Conservation (phyloP, 2,888 invertebrate genomes). For the Archips crataeganus region DNA sequence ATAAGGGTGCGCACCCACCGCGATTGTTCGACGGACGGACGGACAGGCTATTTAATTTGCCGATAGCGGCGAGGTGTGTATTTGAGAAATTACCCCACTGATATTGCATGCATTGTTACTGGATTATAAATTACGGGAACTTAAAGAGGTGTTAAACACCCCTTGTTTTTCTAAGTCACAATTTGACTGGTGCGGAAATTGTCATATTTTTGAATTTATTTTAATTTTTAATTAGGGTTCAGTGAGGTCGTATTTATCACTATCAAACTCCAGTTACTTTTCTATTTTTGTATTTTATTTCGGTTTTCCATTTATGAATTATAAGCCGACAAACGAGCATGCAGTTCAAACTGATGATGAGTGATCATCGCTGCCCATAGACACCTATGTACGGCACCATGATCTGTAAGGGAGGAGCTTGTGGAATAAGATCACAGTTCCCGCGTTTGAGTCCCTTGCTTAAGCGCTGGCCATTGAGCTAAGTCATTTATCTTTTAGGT, state of each 20-base stretch:
- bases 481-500: background rate
- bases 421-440: no score
- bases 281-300: no score
- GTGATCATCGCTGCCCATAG: no score
- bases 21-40: constrained; percentile 50
- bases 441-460: no score
- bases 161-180: constrained; percentile 48
- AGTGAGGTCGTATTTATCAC: background rate
- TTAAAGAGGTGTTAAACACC: constrained; percentile 70
- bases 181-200: background rate
- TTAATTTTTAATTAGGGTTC: background rate
- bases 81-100: constrained; percentile 78
- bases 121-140: constrained; percentile 75
- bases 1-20: constrained; percentile 55
- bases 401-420: no score
- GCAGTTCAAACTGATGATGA: no score
- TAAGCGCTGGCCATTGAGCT: background rate
- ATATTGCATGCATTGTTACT: constrained; percentile 77
- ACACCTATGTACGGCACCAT: no score
- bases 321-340: no score
- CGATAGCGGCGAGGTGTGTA: constrained; percentile 71
- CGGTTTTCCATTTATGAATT: no score
- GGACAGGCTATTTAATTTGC: constrained; percentile 62
- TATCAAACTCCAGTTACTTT: background rate
- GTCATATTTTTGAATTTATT: background rate